Evolutionary conservation across 2,113 vertebrate genomes (phyloP).

Genomic region (Sturnira hondurensis): DNA sequence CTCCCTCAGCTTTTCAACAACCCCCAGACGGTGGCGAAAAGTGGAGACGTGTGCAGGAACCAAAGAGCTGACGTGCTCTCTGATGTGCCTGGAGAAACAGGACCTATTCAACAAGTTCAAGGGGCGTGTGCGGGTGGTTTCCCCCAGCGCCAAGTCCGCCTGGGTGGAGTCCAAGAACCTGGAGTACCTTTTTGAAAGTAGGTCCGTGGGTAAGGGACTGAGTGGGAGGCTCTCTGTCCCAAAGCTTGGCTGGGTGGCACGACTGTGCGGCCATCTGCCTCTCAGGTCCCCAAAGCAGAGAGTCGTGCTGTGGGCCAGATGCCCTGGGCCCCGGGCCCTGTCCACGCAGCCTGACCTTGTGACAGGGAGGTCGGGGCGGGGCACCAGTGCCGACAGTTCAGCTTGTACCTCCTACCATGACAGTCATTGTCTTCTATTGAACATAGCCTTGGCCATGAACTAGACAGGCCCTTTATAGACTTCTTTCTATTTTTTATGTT

Average conservation of each 20-base stretch:
- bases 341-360: neutral
- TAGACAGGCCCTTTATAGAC: neutral
- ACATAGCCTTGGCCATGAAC: neutral
- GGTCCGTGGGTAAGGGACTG: neutral
- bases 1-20: constrained; percentile 42
- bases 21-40: constrained; percentile 52
- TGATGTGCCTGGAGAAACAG: constrained; percentile 76
- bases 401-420: too few species aligned
- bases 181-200: constrained; percentile 77
- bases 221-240: neutral
- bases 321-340: accelerated
- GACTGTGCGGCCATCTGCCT: neutral
- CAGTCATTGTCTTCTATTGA: neutral
- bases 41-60: constrained; percentile 68
- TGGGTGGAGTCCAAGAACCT: constrained; percentile 67
- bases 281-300: neutral
- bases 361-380: neutral
- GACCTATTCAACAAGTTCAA: constrained; percentile 63
- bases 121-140: constrained; percentile 67
- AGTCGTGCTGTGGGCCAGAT: neutral
- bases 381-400: neutral
- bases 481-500: neutral
- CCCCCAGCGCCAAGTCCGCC: neutral
- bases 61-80: constrained; percentile 60
- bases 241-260: neutral